Evolutionary conservation across 2,888 invertebrate genomes (phyloP).

Genomic region (Eupithecia inturbata): DNA sequence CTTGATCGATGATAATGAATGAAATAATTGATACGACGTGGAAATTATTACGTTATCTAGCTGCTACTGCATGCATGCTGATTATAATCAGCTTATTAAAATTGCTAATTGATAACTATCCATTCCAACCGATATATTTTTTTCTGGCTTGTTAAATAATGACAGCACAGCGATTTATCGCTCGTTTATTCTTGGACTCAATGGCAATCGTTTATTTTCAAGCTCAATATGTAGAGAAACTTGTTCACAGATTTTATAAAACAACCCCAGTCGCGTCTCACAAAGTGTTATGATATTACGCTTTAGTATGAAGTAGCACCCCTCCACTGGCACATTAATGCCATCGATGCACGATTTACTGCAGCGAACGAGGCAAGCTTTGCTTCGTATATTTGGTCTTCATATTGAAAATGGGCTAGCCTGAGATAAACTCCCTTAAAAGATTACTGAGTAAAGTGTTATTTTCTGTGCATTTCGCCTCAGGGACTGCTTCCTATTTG

Average conservation of each 20-base stretch:
- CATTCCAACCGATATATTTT: background rate
- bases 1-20: background rate
- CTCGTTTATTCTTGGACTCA: background rate
- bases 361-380: slow-evolving; percentile 7
- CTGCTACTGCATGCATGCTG: background rate
- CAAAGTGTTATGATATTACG: background rate
- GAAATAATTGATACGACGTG: background rate
- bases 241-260: background rate
- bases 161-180: background rate
- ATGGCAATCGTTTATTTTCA: background rate
- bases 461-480: background rate
- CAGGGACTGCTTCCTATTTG: background rate
- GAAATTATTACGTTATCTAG: background rate
- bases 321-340: slow-evolving; percentile 31
- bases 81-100: too few species aligned
- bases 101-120: too few species aligned
- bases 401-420: background rate
- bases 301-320: background rate
- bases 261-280: background rate
- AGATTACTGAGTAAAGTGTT: background rate
- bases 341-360: slow-evolving; percentile 33
- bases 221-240: background rate
- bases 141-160: background rate
- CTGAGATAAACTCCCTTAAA: background rate
- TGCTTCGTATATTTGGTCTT: background rate